These are phyloP conservation scores for Clytia hemisphaerica DNA, from an alignment of 30 jellyfish, hydroid and myxozoan genomes.

Conservation along the genomic window DNA sequence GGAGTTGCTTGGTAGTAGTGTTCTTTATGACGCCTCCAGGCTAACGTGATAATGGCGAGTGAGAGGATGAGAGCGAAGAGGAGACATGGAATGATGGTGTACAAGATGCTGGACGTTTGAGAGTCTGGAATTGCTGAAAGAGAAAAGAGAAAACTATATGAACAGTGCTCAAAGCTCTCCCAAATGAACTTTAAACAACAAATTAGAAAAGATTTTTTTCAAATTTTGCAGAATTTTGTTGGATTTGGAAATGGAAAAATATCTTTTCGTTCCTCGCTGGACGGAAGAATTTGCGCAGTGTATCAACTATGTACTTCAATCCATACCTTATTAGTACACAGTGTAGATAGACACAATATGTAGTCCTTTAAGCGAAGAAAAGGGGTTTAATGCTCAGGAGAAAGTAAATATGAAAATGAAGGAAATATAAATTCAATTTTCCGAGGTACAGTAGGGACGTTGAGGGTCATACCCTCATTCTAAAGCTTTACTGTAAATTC, in stretches of 20 bases:
- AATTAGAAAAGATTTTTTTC: background rate
- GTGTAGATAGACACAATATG: too few relatives aligned
- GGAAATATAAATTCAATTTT: too few relatives aligned
- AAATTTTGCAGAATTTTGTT: background rate
- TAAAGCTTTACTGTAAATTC: too few relatives aligned
- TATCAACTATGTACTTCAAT: too few relatives aligned
- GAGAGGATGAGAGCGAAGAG: constrained; percentile 73
- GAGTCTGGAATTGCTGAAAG: constrained; percentile 65
- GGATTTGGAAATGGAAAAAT: background rate
- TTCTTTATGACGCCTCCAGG: constrained; percentile 92
- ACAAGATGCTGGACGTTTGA: constrained; percentile 69
- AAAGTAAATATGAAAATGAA: too few relatives aligned
- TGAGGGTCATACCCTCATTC: too few relatives aligned
- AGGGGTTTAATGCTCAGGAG: too few relatives aligned
- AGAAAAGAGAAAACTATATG: background rate
- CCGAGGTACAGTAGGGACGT: too few relatives aligned
- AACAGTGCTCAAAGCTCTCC: background rate
- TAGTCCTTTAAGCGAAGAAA: too few relatives aligned
- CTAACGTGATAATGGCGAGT: constrained; percentile 74
- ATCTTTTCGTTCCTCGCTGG: too few relatives aligned
- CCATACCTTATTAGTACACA: too few relatives aligned
- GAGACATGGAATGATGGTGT: constrained; percentile 89
- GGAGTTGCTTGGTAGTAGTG: constrained; percentile 67
- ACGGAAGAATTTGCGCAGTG: too few relatives aligned
- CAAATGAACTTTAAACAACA: background rate